phyloP scores from a whole-genome alignment of 2,113 vertebrate species.

The Semicossyphus pulcher region DNA sequence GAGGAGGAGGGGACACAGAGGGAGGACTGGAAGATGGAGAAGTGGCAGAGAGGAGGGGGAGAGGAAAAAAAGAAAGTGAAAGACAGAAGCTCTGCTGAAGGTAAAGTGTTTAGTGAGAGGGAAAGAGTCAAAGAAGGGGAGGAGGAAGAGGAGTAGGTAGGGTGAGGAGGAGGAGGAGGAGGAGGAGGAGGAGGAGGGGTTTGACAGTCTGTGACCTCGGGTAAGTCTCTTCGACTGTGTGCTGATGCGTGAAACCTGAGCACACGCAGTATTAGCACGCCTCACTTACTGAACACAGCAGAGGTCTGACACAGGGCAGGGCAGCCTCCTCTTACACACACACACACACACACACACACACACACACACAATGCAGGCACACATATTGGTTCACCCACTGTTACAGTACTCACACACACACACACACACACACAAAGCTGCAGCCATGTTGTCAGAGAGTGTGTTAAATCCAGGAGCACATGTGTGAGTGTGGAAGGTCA shows the following conservation, averaged over 20 bases:
- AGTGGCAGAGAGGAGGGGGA: slow-evolving; percentile 47
- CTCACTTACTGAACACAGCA: slow-evolving; percentile 81
- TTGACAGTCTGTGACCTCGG: slow-evolving; percentile 79
- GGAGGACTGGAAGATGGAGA: slow-evolving; percentile 10
- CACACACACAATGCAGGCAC: slow-evolving; percentile 31
- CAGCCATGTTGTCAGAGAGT: slow-evolving; percentile 21
- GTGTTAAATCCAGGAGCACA: slow-evolving; percentile 57
- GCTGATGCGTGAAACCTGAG: slow-evolving; percentile 83
- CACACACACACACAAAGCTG: slow-evolving; percentile 35
- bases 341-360: slow-evolving; percentile 56
- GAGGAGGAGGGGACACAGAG: slow-evolving; percentile 15
- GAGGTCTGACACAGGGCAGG: slow-evolving; percentile 78
- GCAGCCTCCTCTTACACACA: slow-evolving; percentile 55
- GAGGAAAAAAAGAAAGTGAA: slow-evolving; percentile 46
- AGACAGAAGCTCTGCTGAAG: slow-evolving; percentile 59
- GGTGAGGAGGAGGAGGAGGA: slow-evolving; percentile 4
- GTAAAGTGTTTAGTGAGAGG: slow-evolving; percentile 70
- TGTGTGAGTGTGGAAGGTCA: slow-evolving; percentile 65
- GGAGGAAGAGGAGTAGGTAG: neutral
- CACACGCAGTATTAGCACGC: slow-evolving; percentile 83
- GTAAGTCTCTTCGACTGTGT: slow-evolving; percentile 79
- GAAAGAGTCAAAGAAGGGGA: slow-evolving; percentile 57
- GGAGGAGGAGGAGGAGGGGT: slow-evolving; percentile 28
- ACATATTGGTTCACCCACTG: slow-evolving; percentile 26
- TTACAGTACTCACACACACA: slow-evolving; percentile 37